Evolutionary conservation across 2,888 invertebrate genomes (phyloP).

Genomic region (Ptychoptera albimana): DNA sequence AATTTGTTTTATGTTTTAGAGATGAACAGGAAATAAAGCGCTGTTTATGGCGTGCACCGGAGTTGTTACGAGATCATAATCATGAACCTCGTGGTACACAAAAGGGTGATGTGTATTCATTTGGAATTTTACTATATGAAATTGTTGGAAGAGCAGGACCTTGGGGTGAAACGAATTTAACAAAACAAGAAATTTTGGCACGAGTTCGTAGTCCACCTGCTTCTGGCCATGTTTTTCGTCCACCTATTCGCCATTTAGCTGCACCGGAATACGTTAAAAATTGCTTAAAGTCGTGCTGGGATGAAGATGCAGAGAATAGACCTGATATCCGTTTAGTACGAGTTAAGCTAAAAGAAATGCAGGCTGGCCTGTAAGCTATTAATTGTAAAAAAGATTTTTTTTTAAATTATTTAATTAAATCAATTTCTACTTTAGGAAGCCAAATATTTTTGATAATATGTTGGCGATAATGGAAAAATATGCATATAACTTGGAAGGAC

Average conservation of each 20-base stretch:
- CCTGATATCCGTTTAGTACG: conserved; percentile 66
- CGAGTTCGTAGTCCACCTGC: conserved; percentile 37
- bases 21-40: conserved; percentile 33
- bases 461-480: conserved; percentile 83
- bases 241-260: conserved; percentile 45
- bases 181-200: conserved; percentile 42
- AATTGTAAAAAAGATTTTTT: background rate
- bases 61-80: conserved; percentile 44
- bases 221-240: conserved; percentile 38
- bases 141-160: conserved; percentile 67
- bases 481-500: conserved; percentile 67
- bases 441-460: conserved; percentile 83
- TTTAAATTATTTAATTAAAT: background rate
- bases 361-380: conserved; percentile 43
- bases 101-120: conserved; percentile 71
- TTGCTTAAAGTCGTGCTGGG: conserved; percentile 66
- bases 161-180: conserved; percentile 53
- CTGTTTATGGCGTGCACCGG: conserved; percentile 59
- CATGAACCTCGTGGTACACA: conserved; percentile 56
- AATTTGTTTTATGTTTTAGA: conserved; percentile 12
- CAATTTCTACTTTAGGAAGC: conserved; percentile 37
- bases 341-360: conserved; percentile 64
- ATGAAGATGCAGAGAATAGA: conserved; percentile 51
- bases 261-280: conserved; percentile 59
- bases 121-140: conserved; percentile 72